phyloP scores from a whole-genome alignment of 2,113 vertebrate species.

The Neotragus pygmaeus region DNA sequence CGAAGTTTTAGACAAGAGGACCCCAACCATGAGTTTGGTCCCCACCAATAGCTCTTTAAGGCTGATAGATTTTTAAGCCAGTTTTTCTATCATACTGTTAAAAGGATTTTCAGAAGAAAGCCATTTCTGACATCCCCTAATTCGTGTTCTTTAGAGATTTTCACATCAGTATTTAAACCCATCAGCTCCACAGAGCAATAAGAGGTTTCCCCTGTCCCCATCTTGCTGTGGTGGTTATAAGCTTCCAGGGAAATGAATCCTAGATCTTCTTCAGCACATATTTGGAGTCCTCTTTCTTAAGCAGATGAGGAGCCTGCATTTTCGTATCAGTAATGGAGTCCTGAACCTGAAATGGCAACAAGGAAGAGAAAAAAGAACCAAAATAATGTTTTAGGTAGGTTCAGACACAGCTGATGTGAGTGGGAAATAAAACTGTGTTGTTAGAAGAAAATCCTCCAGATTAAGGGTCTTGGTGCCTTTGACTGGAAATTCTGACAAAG shows the following conservation, averaged over 20 bases:
- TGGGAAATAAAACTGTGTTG: neutral
- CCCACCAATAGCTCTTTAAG: neutral
- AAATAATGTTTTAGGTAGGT: neutral
- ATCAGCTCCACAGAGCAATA: neutral
- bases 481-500: neutral
- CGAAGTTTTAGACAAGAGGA: neutral
- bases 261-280: neutral
- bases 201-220: neutral
- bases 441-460: neutral
- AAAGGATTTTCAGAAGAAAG: slow-evolving; percentile 11
- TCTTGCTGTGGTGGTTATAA: neutral
- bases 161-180: neutral
- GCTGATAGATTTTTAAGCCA: neutral
- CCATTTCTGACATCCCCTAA: neutral
- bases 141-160: neutral
- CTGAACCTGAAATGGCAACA: neutral
- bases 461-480: neutral
- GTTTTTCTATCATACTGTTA: neutral
- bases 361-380: neutral
- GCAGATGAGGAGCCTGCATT: neutral
- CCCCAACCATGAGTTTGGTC: neutral
- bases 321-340: neutral
- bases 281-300: neutral
- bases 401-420: neutral
- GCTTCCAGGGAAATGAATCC: neutral